phyloP scores from a whole-genome alignment of 2,797 vertebrate genomes.

The Falco rusticolus region DNA sequence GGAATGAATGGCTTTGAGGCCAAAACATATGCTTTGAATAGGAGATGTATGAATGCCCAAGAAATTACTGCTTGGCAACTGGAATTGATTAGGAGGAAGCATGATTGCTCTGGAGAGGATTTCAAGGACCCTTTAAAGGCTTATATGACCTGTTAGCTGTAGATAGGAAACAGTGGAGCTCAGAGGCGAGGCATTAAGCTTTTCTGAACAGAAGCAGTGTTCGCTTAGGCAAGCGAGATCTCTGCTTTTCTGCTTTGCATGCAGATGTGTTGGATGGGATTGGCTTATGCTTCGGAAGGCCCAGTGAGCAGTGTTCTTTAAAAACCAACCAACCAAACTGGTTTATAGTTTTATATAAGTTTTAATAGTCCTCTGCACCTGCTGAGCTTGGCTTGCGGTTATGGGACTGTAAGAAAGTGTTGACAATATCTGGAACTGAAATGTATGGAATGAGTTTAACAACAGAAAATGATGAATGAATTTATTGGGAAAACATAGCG shows the following conservation, averaged over 20 bases:
- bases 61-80: slow-evolving; percentile 28
- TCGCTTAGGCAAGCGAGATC: slow-evolving; percentile 1
- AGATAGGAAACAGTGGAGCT: slow-evolving; percentile 24
- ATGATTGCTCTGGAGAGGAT: slow-evolving; percentile 31
- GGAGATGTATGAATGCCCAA: background rate
- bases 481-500: background rate
- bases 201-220: background rate
- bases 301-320: background rate
- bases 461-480: background rate
- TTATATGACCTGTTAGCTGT: slow-evolving; percentile 19
- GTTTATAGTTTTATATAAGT: background rate
- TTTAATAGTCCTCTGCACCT: background rate
- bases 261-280: background rate
- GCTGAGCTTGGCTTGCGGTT: background rate
- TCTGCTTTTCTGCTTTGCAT: background rate
- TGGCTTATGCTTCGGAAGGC: background rate
- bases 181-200: background rate
- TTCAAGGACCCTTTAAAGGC: slow-evolving; percentile 40
- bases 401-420: background rate
- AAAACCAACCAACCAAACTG: background rate
- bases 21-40: background rate
- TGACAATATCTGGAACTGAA: background rate
- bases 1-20: background rate
- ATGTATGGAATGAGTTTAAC: background rate
- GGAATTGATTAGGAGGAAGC: slow-evolving; percentile 16